A percentile compares a stretch with the other conserved stretches of the same genome.
These are phyloP conservation scores for Calliphora vomitoria DNA, from an alignment of 2,888 invertebrate genomes.

Conservation along the genomic window DNA sequence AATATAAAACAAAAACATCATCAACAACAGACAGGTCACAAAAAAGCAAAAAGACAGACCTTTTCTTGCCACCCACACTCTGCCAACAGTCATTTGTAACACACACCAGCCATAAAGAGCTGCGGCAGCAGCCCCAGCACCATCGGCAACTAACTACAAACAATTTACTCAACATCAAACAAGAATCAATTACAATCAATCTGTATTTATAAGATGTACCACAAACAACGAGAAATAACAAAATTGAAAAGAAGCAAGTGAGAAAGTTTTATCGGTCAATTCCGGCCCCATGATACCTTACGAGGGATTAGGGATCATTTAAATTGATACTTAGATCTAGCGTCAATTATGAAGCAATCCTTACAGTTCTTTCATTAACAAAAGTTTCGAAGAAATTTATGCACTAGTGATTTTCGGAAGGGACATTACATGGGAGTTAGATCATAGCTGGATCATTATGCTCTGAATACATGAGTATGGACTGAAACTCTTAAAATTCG, in stretches of 20 bases:
- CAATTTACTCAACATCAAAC: constrained; percentile 55
- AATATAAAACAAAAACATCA: constrained; percentile 13
- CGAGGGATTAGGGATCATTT: no score
- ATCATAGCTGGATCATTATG: no score
- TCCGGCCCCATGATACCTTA: no score
- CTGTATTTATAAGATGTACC: constrained; percentile 61
- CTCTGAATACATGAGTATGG: no score
- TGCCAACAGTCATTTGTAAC: constrained; percentile 49
- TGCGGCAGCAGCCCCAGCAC: constrained; percentile 12
- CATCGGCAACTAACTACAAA: constrained; percentile 57
- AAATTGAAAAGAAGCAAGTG: neutral
- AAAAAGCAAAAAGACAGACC: neutral
- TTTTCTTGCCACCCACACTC: constrained; percentile 42
- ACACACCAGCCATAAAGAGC: constrained; percentile 35
- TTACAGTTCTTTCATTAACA: no score
- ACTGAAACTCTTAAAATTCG: no score
- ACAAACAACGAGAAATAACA: neutral
- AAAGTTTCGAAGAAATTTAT: no score
- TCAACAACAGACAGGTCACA: constrained; percentile 12
- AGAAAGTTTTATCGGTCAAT: no score
- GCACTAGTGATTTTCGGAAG: no score
- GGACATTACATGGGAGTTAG: no score
- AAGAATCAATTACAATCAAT: constrained; percentile 74
- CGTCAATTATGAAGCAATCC: no score
- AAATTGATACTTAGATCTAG: no score